Percentiles rank a stretch among this genome's conserved stretches.
Conservation (phyloP, 2,113 vertebrate genomes). For the Blennius ocellaris region DNA sequence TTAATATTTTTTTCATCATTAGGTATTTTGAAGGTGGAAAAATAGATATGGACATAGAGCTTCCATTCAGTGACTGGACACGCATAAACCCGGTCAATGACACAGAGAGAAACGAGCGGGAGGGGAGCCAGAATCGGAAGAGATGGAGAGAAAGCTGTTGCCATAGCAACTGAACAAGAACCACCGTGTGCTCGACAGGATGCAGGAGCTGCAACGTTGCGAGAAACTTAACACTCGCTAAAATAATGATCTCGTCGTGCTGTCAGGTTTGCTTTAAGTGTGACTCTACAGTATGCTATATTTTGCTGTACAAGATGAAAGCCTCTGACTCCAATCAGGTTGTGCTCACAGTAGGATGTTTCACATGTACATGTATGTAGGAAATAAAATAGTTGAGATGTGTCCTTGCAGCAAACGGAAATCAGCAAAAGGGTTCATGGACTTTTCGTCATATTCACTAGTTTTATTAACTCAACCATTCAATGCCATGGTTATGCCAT, state of each 20-base stretch:
- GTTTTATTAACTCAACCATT: neutral
- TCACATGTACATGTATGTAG: neutral
- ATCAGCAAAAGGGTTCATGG: neutral
- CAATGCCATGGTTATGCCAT: too few relatives aligned
- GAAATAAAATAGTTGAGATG: neutral
- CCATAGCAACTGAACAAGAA: constrained; percentile 52
- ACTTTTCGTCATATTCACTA: neutral
- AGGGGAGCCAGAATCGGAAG: neutral
- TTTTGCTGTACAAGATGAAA: neutral
- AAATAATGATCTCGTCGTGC: neutral
- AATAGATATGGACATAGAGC: neutral
- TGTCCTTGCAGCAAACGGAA: neutral
- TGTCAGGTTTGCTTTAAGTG: neutral
- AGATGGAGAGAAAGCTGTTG: constrained; percentile 23
- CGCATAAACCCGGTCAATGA: constrained; percentile 8
- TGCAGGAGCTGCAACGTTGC: neutral
- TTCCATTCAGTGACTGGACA: neutral
- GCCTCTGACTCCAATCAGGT: neutral
- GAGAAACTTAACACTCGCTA: neutral
- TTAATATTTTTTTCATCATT: neutral
- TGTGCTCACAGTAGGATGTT: too few relatives aligned
- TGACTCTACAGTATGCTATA: neutral
- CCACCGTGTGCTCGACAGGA: constrained; percentile 2
- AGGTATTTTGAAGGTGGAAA: neutral
- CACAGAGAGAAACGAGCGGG: constrained; percentile 2